phyloP scores from a whole-genome alignment of 2,797 vertebrate species.

The Malacoraja senta region DNA sequence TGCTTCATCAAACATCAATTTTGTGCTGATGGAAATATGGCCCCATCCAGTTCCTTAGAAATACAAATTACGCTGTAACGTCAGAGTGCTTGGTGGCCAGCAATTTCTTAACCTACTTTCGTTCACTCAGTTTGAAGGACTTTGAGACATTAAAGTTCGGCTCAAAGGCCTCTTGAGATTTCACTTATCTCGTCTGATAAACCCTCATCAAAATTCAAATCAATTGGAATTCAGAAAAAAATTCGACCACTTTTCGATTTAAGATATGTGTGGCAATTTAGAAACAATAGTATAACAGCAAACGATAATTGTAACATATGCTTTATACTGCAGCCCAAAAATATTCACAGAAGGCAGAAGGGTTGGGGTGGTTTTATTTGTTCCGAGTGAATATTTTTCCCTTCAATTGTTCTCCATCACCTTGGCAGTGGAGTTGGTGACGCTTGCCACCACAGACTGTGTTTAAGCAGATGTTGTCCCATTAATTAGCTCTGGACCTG shows the following conservation, averaged over 20 bases:
- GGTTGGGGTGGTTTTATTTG: background rate
- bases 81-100: constrained; percentile 1
- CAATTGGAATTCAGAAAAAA: background rate
- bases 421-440: constrained; percentile 58
- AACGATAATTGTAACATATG: background rate
- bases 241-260: background rate
- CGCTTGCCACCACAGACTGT: constrained; percentile 58
- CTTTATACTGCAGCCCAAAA: background rate
- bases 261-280: too few species aligned
- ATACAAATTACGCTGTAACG: too few species aligned
- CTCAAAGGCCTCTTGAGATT: background rate
- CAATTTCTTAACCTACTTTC: constrained; percentile 18
- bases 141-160: background rate
- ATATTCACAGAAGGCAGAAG: background rate
- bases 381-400: background rate
- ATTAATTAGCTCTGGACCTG: constrained; percentile 71
- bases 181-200: background rate
- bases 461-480: constrained; percentile 68
- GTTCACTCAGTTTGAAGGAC: background rate
- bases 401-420: constrained; percentile 56
- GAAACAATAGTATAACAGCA: background rate
- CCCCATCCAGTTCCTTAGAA: constrained; percentile 13
- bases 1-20: constrained; percentile 28
- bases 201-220: constrained; percentile 15
- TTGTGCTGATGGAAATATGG: constrained; percentile 22